Evolutionary conservation across 2,888 invertebrate species (phyloP), one percentile per base, ranked within the genome.

Genomic region (Cantharis nigra): DNA sequence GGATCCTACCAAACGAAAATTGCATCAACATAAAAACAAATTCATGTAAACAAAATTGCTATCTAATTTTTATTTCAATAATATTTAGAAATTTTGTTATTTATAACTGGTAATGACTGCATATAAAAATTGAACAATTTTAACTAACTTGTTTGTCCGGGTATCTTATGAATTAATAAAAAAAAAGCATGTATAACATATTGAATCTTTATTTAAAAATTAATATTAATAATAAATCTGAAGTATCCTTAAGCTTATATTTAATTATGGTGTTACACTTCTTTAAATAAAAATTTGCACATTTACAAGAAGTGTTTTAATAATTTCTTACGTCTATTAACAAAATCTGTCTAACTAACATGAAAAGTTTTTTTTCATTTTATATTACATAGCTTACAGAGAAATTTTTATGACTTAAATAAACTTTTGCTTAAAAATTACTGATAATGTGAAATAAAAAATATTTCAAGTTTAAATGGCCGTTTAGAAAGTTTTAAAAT

Each of bases 131-230:
- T 33, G 13, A 33, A 3, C 11, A 33, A 11, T 9, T 9, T 11
- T 30, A 10, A 30, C 3, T 11, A 30, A 28, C 10, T 28, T 28
- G 11, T 33, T 33, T 4, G 5, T 13, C 13, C 13, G 33, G 33
- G 33, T 49, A 49, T n/a, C 49, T n/a, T 49, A 49, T 49, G 49
- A 49, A 49, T 49, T 49, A 49, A 7, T 49, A 49, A 49, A 78
- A 26, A 80, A 76, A 78, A 49, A n/a, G n/a, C 16, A 62, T n/a
- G 4, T 63, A 63, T 82, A 81, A 82, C 72, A 72, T 67, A 67
- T 67, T 67, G 79, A 79, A 80, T 79, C 74, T 80, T 82, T 81
- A 81, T 81, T 81, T 81, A 80, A 82, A 82, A 82, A 81, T 79
- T 80, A 82, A 78, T 78, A 33, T 62, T 71, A 77, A 75, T 75